Evolutionary conservation across 2,113 vertebrate species (phyloP).

Genomic region (Pogona vitticeps): DNA sequence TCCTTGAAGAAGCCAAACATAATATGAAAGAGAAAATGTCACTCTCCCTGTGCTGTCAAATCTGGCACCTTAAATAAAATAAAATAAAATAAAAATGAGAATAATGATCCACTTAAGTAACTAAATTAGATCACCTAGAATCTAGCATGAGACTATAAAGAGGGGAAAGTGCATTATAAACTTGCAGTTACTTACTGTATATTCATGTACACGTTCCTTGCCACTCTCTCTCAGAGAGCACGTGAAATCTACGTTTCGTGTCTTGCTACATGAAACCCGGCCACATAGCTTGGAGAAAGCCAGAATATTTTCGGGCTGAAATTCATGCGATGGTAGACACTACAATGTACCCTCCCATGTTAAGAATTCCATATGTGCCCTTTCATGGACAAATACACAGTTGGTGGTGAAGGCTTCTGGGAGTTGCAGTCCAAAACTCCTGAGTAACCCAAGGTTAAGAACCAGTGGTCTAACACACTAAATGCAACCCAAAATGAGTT

Average conservation of each 20-base stretch:
- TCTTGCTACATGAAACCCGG: conserved; percentile 46
- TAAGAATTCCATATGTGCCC: too few relatives aligned
- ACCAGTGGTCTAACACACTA: too few relatives aligned
- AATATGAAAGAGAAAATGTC: conserved; percentile 60
- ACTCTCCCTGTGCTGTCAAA: conserved; percentile 58
- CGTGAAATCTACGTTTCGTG: conserved; percentile 40
- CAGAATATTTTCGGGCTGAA: not conserved
- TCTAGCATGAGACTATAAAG: conserved; percentile 39
- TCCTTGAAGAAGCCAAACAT: conserved; percentile 64
- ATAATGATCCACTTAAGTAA: conserved; percentile 60
- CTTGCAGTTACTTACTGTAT: conserved; percentile 54
- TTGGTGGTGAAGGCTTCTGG: too few relatives aligned
- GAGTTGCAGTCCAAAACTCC: too few relatives aligned
- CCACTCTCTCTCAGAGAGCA: conserved; percentile 33
- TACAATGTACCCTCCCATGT: too few relatives aligned
- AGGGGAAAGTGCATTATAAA: conserved; percentile 45
- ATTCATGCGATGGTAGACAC: too few relatives aligned
- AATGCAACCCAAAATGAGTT: too few relatives aligned
- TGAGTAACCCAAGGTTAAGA: too few relatives aligned
- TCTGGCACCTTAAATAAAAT: conserved; percentile 43
- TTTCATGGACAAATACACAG: too few relatives aligned
- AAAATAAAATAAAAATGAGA: conserved; percentile 43
- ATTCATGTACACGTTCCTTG: conserved; percentile 39
- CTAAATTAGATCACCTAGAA: conserved; percentile 58
- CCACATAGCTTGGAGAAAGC: conserved; percentile 31